Conservation (phyloP, 1,140 invertebrate genomes). For the Drosophila mayri region DNA sequence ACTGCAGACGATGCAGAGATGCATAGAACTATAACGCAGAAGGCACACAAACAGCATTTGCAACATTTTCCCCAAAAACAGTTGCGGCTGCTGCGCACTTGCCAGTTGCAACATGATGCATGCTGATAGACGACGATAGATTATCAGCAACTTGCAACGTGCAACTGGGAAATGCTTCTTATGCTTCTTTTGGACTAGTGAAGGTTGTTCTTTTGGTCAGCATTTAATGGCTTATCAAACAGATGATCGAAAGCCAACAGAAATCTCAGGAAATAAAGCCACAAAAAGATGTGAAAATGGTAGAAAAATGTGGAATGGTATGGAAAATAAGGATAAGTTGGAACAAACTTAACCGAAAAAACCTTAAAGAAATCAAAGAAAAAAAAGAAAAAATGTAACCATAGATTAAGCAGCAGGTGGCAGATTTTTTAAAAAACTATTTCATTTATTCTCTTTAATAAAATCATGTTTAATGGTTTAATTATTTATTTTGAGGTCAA, state of each 20-base stretch:
- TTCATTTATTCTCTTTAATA: too few relatives aligned
- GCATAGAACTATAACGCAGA: conserved; percentile 62
- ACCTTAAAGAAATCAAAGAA: too few relatives aligned
- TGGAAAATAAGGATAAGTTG: background rate
- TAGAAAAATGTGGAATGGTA: background rate
- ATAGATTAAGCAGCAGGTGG: too few relatives aligned
- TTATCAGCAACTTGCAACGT: conserved; percentile 53
- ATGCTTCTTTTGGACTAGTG: conserved; percentile 8
- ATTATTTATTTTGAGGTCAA: too few relatives aligned
- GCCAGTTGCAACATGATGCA: conserved; percentile 76
- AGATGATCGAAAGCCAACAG: conserved; percentile 30
- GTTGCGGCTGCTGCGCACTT: conserved; percentile 47
- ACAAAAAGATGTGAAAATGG: conserved; percentile 12
- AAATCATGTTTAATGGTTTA: too few relatives aligned
- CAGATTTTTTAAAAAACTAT: too few relatives aligned
- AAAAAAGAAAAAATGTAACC: too few relatives aligned
- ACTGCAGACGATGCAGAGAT: background rate
- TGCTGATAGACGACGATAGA: conserved; percentile 80
- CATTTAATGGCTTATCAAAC: conserved; percentile 46
- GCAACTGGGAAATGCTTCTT: conserved; percentile 20
- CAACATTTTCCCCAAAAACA: conserved; percentile 36
- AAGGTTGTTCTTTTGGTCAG: conserved; percentile 45
- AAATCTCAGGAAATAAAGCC: conserved; percentile 20
- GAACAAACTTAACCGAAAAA: background rate
- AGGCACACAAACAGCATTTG: conserved; percentile 29